These are phyloP conservation scores for Poeciliopsis presidionis DNA, from an alignment of 2,797 vertebrate species.

Conservation along the genomic window DNA sequence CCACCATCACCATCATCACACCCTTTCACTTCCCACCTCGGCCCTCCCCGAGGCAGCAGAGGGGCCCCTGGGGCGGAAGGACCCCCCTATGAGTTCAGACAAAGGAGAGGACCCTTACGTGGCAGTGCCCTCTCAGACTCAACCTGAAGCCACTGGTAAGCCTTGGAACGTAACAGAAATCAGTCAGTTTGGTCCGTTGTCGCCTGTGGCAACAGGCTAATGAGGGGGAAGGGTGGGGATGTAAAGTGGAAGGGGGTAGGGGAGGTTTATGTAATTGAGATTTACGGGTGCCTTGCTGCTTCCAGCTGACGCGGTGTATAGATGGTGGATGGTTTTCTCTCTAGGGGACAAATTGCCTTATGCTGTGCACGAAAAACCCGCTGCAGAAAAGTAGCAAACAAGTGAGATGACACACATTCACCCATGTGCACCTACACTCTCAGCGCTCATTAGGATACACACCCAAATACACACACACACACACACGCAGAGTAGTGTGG, in stretches of 20 bases:
- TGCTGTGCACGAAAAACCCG: slow-evolving; percentile 46
- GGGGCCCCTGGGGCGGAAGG: slow-evolving; percentile 90
- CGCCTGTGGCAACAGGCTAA: slow-evolving; percentile 74
- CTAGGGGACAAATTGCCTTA: slow-evolving; percentile 70
- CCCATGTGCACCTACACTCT: slow-evolving; percentile 33
- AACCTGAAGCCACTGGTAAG: slow-evolving; percentile 98
- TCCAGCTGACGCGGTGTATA: slow-evolving; percentile 85
- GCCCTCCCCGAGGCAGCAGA: slow-evolving; percentile 81
- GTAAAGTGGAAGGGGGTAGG: slow-evolving; percentile 12
- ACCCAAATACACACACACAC: slow-evolving; percentile 15
- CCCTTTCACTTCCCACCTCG: slow-evolving; percentile 90
- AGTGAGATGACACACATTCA: slow-evolving; percentile 20
- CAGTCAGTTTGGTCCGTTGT: slow-evolving; percentile 72
- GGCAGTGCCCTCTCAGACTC: slow-evolving; percentile 95
- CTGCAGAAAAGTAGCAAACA: slow-evolving; percentile 37
- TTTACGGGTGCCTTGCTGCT: slow-evolving; percentile 86
- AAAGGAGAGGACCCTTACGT: slow-evolving; percentile 92
- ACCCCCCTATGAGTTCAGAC: slow-evolving; percentile 88
- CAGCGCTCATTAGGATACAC: slow-evolving; percentile 33
- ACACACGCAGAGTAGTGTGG: slow-evolving; percentile 41
- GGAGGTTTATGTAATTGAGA: slow-evolving; percentile 67
- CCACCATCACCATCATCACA: slow-evolving; percentile 84
- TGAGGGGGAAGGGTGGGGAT: slow-evolving; percentile 8
- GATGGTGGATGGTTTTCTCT: slow-evolving; percentile 62
- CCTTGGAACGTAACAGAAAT: slow-evolving; percentile 88